Conservation (phyloP, 2,888 invertebrate species). For the Belgica antarctica region DNA sequence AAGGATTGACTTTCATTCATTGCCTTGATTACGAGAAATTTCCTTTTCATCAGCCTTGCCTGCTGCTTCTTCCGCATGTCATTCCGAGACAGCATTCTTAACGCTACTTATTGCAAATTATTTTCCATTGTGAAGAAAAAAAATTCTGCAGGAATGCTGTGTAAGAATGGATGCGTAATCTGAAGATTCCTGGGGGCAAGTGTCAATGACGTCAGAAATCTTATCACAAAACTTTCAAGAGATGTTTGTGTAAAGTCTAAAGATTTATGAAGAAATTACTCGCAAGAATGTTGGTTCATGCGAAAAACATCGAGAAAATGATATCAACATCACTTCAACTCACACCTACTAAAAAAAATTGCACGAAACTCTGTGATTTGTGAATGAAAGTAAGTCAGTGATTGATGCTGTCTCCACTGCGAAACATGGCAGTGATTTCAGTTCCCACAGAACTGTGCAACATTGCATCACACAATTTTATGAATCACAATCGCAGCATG, state of each 20-base stretch:
- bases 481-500: not conserved
- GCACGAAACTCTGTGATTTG: too few relatives aligned
- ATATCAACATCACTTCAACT: too few relatives aligned
- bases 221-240: too few relatives aligned
- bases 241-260: too few relatives aligned
- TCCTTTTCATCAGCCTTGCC: conserved; percentile 8
- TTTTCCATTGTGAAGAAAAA: conserved; percentile 21
- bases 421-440: too few relatives aligned
- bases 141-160: conserved; percentile 29
- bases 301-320: too few relatives aligned
- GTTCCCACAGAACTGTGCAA: conserved; percentile 4
- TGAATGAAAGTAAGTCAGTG: not conserved
- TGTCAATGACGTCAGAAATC: too few relatives aligned
- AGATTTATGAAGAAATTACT: not conserved
- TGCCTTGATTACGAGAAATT: not conserved
- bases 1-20: conserved; percentile 11
- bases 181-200: too few relatives aligned
- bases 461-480: not conserved
- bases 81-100: not conserved
- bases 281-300: too few relatives aligned
- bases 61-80: conserved; percentile 9
- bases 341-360: too few relatives aligned
- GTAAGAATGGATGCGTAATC: too few relatives aligned
- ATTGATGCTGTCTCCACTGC: conserved; percentile 14
- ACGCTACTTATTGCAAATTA: conserved; percentile 38